Base-by-base conservation (phyloP, 2,888 invertebrate genomes). In the Oligia strigilis region DNA sequence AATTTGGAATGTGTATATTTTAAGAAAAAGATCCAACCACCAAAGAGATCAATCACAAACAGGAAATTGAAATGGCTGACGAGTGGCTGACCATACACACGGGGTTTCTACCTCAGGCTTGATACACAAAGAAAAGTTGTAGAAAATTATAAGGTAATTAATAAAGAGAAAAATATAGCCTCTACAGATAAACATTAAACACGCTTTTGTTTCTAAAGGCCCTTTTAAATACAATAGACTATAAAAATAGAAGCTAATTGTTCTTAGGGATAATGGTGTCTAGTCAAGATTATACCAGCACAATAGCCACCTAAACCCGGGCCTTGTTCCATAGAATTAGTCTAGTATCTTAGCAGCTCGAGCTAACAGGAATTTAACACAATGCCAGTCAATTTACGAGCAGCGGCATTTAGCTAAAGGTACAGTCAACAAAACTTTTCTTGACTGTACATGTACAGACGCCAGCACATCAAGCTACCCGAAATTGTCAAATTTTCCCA, bases 351-450 rank as follows among this genome's bases (percentile, higher is more conserved):
- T 58, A 67, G 74, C n/a, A 62, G 29, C 23, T 46, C 17, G n/a
- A 64, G 40, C 52, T 64, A 19, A 40, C 71, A 75, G 60, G 64
- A 77, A 46, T 43, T 40, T 40, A 19, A 74, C 29, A 87, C 80
- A 87, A 87, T 78, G 81, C 62, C 11, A 49, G 49, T 46, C 75
- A 81, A 85, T 87, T 87, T 78, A 77, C 83, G 60, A 62, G 36
- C n/a, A 40, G 40, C 55, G 55, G 19, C 17, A 43, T 58, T 3
- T 8, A 65, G 64, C 36, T 79, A 29, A 72, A 75, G 75, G 11
- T 17, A 9, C 11, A 29, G 29, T 29, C 29, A 29, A 29, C 1
- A 29, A 29, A 29, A 29, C 29, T 29, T 29, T 29, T 29, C 29
- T 29, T 29, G 29, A 29, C 29, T 29, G 29, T 29, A 29, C 29